Conservation (phyloP, 2,797 vertebrate genomes). For the Chelmon rostratus region DNA sequence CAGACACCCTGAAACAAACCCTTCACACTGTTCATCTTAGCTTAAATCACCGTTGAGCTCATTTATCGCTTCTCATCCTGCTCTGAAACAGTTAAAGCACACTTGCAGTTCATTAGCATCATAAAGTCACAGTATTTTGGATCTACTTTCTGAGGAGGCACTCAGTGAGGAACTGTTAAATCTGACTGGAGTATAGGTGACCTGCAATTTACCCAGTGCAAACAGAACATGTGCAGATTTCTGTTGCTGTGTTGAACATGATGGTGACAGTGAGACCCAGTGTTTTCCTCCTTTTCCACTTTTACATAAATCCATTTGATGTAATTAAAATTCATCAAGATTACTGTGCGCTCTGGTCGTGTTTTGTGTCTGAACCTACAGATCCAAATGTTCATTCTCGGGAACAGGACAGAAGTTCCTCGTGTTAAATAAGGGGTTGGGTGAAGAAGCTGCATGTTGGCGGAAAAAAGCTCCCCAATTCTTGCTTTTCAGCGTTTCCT, state of each 20-base stretch:
- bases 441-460: not conserved
- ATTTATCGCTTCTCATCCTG: slow-evolving; percentile 24
- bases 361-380: not conserved
- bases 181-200: slow-evolving; percentile 61
- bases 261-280: slow-evolving; percentile 66
- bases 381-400: not conserved
- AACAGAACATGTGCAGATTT: slow-evolving; percentile 48
- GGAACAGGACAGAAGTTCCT: not conserved
- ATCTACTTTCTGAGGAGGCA: not conserved
- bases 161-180: not conserved
- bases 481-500: not conserved
- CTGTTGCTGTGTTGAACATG: slow-evolving; percentile 69
- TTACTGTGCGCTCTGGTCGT: slow-evolving; percentile 30
- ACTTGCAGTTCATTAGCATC: slow-evolving; percentile 3
- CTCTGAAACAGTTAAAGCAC: slow-evolving; percentile 41
- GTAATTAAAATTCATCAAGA: slow-evolving; percentile 80
- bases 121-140: not conserved
- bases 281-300: slow-evolving; percentile 83
- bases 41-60: slow-evolving; percentile 30
- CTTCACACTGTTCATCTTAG: slow-evolving; percentile 9
- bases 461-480: not conserved
- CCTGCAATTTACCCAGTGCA: slow-evolving; percentile 45
- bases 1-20: slow-evolving; percentile 7
- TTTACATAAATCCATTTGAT: slow-evolving; percentile 87
- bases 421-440: not conserved